Evolutionary conservation across 2,113 vertebrate genomes (phyloP), one percentile per base, ranked within the genome.

Genomic region (Orientallactaga bullata): DNA sequence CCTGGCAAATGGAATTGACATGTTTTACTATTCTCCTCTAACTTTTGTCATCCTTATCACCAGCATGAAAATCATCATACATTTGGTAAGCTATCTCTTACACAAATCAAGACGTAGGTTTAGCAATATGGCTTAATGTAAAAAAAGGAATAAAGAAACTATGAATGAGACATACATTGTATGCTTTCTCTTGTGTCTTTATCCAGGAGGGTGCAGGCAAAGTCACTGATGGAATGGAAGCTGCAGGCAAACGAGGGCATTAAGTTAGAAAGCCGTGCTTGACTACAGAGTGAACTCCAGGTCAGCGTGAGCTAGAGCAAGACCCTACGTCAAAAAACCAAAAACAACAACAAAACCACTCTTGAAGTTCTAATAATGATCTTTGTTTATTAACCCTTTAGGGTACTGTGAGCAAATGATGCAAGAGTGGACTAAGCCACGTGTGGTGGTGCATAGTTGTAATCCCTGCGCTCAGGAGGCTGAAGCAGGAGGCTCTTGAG

Each of bases 131-230:
- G n/a, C n/a, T n/a, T n/a, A n/a, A n/a, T n/a, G n/a, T n/a, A n/a
- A n/a, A 82, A 89, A 91, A 39, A 89, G 32, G 5, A 86, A 24
- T 81, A 47, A 72, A 32, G 21, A 60, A 92, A 83, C 30, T 32
- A 35, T 78, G 26, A 42, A 37, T 73, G 58, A 79, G 68, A 55
- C 21, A 60, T 10, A 58, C 23, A 35, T 18, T 7, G 24, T 7
- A 37, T 24, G 47, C 58, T 86, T 90, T 58, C 37, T 94, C 61
- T 77, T 1, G 0, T 80, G 35, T 71, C 68, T 61, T 69, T 84
- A 30, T 55, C 20, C 17, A 7, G 30, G 28, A 90, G 69, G 72
- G 86, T n/a, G 15, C 10, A 82, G 85, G 35, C 61, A 35, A 13
- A 37, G 32, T 69, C 26, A 47, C 12, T 55, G 15, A 17, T 26